Evolutionary conservation across 2,797 vertebrate species (phyloP), one percentile per base, ranked within the genome.

Genomic region (Todus mexicanus): DNA sequence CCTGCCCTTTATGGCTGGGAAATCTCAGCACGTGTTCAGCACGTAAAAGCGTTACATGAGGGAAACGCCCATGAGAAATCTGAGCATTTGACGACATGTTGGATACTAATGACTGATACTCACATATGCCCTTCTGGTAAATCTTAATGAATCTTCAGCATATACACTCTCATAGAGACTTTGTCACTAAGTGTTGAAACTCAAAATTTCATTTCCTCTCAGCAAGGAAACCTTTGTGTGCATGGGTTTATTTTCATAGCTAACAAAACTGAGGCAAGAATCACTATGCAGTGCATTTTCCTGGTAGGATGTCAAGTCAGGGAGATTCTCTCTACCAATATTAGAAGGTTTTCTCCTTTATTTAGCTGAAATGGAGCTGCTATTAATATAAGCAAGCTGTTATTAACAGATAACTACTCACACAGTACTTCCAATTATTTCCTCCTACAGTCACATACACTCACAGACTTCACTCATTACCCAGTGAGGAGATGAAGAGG

Each of bases 331-430:
- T 61, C 74, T 56, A 68, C 53, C 74, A 64, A 60, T 64, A 79
- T 76, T 53, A 90, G 74, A 77, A 80, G 35, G 86, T 56, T 79
- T 88, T 87, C 69, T 73, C 53, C 84, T 94, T 90, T 83, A 77
- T 89, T 90, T 94, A 85, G 63, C 56, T 91, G 66, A 81, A 94
- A 43, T 15, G 17, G 65, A 60, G n/a, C 37, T 88, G 71, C 81
- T 94, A 71, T 92, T 93, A 87, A 87, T 92, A 91, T 18, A 59
- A 75, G 40, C 69, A 94, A 94, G 51, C 87, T 93, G 64, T 92
- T 92, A 89, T 65, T 91, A 87, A 71, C 38, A 83, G 61, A 54
- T 65, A 94, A 81, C 38, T 94, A 51, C 59, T 93, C 66, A 74
- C 50, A 53, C 19, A 26, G 86, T 81, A 65, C 74, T 84, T 92